Evolutionary conservation across 2,113 vertebrate genomes (phyloP), one percentile per base, ranked within the genome.

Genomic region (Tragulus kanchil): DNA sequence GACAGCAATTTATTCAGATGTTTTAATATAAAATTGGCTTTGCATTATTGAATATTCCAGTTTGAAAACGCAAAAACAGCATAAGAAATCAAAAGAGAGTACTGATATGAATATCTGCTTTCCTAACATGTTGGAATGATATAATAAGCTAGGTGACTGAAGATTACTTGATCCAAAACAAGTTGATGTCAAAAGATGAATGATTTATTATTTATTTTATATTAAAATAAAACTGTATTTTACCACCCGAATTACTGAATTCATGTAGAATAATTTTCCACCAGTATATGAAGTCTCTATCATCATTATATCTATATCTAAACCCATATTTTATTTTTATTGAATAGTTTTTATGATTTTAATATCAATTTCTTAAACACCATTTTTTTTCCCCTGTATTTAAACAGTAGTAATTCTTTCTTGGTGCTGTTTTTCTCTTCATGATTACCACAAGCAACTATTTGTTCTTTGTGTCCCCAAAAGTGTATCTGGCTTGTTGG

Each of bases 181-280:
- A 84, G 2, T 71, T 90, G 45, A 6, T 26, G 28, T 65, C 90
- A 16, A 85, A 45, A 61, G 16, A 85, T 45, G 36, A 54, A 50
- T 31, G 6, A 3, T 77, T 92, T 52, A 26, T 21, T 31, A 28
- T 31, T 89, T 81, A 65, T 62, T 81, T 94, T 85, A 75, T 6
- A 75, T 50, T 87, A 84, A 85, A 97, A 59, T 84, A n/a, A 62
- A 89, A 58, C 59, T 65, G 4, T 52, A 67, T 28, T 81, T 69
- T 71, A 48, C 28, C 28, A 50, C 26, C 1, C 25, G 1, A 2
- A 75, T 69, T 87, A 67, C 6, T 85, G 26, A 85, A 7, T 28
- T 67, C 6, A 54, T 62, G 17, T 82, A 86, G 21, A 82, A 52
- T 54, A 59, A 2, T 52, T 84, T 73, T 42, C 2, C 16, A 50